Conservation (phyloP, 1,140 invertebrate genomes). For the Anoplophora glabripennis region DNA sequence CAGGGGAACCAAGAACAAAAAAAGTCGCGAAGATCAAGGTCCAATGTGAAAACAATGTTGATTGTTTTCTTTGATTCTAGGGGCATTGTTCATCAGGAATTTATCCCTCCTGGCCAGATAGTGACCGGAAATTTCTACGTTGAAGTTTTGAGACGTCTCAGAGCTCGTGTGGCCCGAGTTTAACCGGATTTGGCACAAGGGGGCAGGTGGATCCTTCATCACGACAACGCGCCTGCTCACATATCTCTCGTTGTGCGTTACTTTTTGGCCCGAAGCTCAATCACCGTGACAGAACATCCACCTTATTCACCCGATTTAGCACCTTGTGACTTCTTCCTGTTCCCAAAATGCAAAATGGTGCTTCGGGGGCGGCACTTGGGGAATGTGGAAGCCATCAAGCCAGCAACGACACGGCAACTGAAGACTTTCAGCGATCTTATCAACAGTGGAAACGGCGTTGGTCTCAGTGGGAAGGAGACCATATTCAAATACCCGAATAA, state of each 20-base stretch:
- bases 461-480: too few species aligned
- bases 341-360: too few species aligned
- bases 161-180: conserved; percentile 5
- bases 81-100: too few species aligned
- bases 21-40: background rate
- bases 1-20: background rate
- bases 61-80: too few species aligned
- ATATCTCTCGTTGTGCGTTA: conserved; percentile 12
- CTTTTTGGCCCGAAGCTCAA: conserved; percentile 34
- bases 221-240: conserved; percentile 29
- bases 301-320: conserved; percentile 8
- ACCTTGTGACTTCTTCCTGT: too few species aligned
- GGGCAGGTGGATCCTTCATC: conserved; percentile 27
- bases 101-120: too few species aligned
- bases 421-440: too few species aligned
- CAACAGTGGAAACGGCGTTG: too few species aligned
- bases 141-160: conserved; percentile 1
- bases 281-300: conserved; percentile 20
- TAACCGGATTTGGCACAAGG: background rate
- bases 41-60: background rate
- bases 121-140: background rate
- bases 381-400: too few species aligned
- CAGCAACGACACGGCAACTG: too few species aligned
- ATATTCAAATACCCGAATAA: too few species aligned
- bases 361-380: too few species aligned